These are phyloP conservation scores for Siphlonurus alternatus DNA, from an alignment of 2,888 invertebrate genomes.

Conservation along the genomic window DNA sequence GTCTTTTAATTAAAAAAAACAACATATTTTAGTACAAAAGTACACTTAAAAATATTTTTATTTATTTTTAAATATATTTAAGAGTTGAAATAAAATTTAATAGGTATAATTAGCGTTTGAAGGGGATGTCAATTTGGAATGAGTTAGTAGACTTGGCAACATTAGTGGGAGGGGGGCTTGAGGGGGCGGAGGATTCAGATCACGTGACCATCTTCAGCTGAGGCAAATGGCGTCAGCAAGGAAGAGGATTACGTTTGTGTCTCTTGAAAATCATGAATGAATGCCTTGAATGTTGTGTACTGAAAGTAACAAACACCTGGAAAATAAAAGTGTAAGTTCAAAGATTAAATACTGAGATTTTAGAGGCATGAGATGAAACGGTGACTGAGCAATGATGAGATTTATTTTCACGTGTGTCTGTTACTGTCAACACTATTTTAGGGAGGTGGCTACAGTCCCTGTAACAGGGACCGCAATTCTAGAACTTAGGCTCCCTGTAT, in stretches of 20 bases:
- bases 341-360: neutral
- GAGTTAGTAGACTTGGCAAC: too few species aligned
- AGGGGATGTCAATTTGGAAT: too few species aligned
- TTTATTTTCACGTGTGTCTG: neutral
- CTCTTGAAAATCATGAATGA: conserved; percentile 30
- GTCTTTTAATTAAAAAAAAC: too few species aligned
- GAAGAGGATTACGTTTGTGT: conserved; percentile 28
- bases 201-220: conserved; percentile 20
- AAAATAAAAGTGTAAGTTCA: conserved; percentile 10
- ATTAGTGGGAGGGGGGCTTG: neutral
- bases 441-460: too few species aligned
- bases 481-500: too few species aligned
- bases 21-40: too few species aligned
- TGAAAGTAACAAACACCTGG: conserved; percentile 7
- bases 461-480: too few species aligned
- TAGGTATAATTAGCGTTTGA: too few species aligned
- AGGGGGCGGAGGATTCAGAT: conserved; percentile 2
- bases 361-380: neutral
- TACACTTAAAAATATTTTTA: too few species aligned
- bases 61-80: too few species aligned
- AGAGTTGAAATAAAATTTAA: too few species aligned
- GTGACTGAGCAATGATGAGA: neutral
- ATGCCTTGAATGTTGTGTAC: conserved; percentile 16
- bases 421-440: neutral
- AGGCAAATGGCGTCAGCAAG: conserved; percentile 32